Percentiles rank a stretch among this genome's conserved stretches.
Evolutionary conservation across 2,797 vertebrate species (phyloP).

Genomic region (Garrulus glandarius): DNA sequence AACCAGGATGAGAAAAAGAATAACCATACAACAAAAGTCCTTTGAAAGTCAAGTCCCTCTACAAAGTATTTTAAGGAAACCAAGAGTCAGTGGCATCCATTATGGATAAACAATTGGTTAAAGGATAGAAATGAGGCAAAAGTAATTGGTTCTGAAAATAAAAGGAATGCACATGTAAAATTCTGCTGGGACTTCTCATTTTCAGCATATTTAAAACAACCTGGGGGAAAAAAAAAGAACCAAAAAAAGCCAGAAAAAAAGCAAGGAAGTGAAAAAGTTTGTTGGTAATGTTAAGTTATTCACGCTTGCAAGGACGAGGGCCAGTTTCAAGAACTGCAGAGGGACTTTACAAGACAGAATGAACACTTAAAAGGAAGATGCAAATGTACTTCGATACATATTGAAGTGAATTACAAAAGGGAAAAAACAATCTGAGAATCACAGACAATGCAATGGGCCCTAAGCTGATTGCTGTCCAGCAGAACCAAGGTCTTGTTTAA

Average conservation of each 20-base stretch:
- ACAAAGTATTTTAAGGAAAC: background rate
- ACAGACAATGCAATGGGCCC: background rate
- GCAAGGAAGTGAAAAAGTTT: background rate
- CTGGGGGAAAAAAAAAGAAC: background rate
- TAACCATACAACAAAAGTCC: background rate
- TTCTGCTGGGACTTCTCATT: background rate
- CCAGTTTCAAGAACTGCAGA: background rate
- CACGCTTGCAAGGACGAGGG: background rate
- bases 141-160: background rate
- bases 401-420: background rate
- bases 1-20: background rate
- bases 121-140: background rate
- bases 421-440: background rate
- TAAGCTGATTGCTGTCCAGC: background rate
- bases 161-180: background rate
- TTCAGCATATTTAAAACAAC: background rate
- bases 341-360: background rate
- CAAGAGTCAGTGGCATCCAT: background rate
- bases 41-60: background rate
- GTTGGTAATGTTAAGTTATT: background rate
- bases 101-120: background rate
- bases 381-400: background rate
- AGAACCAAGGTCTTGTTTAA: background rate
- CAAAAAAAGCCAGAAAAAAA: background rate
- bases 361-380: background rate